phyloP scores from a whole-genome alignment of 35 echinoderm and acorn worm species.

The Apostichopus japonicus region DNA sequence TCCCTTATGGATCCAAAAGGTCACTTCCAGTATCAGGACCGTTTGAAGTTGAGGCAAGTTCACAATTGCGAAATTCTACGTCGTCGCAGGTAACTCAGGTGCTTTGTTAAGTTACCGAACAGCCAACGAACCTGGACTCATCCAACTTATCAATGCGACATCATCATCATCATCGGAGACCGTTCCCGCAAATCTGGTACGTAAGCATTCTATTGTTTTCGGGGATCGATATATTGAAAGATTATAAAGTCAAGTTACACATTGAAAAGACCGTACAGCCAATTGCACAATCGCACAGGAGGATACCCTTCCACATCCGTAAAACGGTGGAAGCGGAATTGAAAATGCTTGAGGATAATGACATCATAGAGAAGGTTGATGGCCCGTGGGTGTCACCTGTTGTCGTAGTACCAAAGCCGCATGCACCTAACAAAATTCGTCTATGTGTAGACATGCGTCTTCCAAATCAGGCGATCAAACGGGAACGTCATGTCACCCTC shows the following conservation, averaged over 20 bases:
- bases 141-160: background rate
- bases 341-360: conserved; percentile 3
- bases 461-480: conserved; percentile 30
- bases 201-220: background rate
- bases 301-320: conserved; percentile 55
- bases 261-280: conserved; percentile 44
- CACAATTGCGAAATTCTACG: too few species aligned
- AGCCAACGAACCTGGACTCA: conserved; percentile 9
- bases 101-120: too few species aligned
- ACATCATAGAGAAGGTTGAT: conserved; percentile 10
- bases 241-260: conserved; percentile 49
- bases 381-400: conserved; percentile 38
- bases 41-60: too few species aligned
- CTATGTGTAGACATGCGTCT: conserved; percentile 42
- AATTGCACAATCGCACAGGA: conserved; percentile 41
- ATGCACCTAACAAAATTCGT: conserved; percentile 2
- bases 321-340: conserved; percentile 62
- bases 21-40: too few species aligned
- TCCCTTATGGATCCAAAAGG: too few species aligned
- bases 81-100: too few species aligned
- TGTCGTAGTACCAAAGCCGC: conserved; percentile 29
- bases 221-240: conserved; percentile 58
- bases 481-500: conserved; percentile 25
- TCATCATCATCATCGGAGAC: too few species aligned
- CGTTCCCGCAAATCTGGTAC: background rate